phyloP scores from a whole-genome alignment of 1,140 invertebrate species.

The Cotesia typhae region DNA sequence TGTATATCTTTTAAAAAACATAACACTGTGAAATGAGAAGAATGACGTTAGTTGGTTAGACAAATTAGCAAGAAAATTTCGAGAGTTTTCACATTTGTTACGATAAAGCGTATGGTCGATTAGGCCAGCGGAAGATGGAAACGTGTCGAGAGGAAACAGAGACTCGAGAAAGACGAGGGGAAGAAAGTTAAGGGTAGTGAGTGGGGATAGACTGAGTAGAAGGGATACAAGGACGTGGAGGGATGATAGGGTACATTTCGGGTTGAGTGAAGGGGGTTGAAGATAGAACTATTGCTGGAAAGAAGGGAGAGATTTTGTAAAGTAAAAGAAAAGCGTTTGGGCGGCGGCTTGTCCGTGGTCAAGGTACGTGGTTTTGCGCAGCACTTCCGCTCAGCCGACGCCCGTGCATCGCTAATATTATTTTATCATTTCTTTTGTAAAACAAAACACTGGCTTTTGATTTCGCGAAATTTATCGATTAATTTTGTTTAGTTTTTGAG shows the following conservation, averaged over 20 bases:
- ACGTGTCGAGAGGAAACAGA: constrained; percentile 39
- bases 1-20: not conserved
- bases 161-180: constrained; percentile 41
- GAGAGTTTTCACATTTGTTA: constrained; percentile 2
- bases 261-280: constrained; percentile 8
- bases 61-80: not conserved
- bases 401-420: constrained; percentile 28
- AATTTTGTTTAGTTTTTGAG: not conserved
- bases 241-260: constrained; percentile 31
- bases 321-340: constrained; percentile 35
- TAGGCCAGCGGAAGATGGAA: constrained; percentile 15
- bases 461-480: not conserved
- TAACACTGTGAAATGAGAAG: not conserved
- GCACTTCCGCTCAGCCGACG: constrained; percentile 45
- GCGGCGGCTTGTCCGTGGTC: constrained; percentile 61
- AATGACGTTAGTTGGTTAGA: too few species aligned
- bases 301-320: constrained; percentile 29
- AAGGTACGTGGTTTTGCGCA: constrained; percentile 57
- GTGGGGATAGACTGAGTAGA: constrained; percentile 23
- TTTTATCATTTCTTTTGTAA: constrained; percentile 1
- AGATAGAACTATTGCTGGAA: constrained; percentile 41
- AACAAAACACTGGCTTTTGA: not conserved
- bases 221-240: constrained; percentile 21
- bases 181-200: constrained; percentile 35
- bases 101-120: constrained; percentile 18